A percentile compares a stretch with the other conserved stretches of the same genome.
phyloP scores from a whole-genome alignment of 2,888 invertebrate species.

The Lacanobia wlatinum region DNA sequence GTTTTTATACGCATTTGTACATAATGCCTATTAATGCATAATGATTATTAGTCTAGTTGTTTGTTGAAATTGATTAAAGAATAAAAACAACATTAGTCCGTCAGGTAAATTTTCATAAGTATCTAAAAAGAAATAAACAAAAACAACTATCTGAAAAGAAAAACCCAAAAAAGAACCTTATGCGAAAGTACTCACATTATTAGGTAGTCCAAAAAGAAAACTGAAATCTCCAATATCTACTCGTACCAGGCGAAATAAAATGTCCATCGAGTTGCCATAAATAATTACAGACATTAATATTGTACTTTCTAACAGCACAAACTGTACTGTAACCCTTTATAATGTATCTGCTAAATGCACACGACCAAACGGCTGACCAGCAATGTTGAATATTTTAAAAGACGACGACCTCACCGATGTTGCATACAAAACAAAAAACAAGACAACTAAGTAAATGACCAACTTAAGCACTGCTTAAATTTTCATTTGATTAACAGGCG shows the following conservation, averaged over 20 bases:
- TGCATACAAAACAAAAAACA: conserved; percentile 20
- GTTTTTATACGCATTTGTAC: no score
- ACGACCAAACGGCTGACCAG: background rate
- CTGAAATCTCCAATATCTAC: background rate
- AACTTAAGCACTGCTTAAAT: conserved; percentile 33
- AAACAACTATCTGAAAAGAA: no score
- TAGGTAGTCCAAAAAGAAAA: no score
- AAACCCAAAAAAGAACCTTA: no score
- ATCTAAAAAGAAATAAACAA: no score
- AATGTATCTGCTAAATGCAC: background rate
- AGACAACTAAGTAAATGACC: background rate
- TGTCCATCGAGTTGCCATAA: background rate
- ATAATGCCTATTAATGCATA: no score
- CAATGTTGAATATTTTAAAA: conserved; percentile 5
- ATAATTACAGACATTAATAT: background rate
- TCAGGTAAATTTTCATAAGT: no score
- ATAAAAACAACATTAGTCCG: no score
- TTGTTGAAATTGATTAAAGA: no score
- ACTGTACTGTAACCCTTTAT: background rate
- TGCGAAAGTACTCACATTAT: no score
- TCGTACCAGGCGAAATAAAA: background rate
- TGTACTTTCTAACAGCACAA: background rate
- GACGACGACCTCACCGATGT: background rate
- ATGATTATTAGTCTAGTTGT: no score
- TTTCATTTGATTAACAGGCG: conserved; percentile 40